These are phyloP conservation scores for Pseudorhombus dupliciocellatus DNA, from an alignment of 2,113 vertebrate species.

Conservation along the genomic window DNA sequence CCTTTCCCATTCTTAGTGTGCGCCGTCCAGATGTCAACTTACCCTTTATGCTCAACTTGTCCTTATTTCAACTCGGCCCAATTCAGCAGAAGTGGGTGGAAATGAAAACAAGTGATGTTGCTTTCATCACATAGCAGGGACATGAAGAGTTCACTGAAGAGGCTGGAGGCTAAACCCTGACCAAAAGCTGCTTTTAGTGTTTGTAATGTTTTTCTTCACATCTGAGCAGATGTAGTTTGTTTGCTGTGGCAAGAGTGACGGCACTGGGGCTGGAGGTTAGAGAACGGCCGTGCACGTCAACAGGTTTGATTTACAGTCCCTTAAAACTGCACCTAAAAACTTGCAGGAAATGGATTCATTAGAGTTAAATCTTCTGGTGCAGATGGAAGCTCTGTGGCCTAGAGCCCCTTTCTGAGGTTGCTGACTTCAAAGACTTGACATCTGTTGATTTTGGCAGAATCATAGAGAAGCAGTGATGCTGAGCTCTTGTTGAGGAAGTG, in stretches of 20 bases:
- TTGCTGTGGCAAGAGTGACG: neutral
- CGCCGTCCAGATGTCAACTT: conserved; percentile 40
- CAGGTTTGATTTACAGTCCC: neutral
- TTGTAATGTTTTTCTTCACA: conserved; percentile 5
- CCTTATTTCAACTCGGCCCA: neutral
- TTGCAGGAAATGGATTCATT: conserved; percentile 1
- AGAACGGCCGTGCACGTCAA: conserved; percentile 9
- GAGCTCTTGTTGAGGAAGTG: conserved; percentile 21
- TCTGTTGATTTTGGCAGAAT: conserved; percentile 15
- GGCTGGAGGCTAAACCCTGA: conserved; percentile 19
- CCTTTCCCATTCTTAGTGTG: conserved; percentile 10
- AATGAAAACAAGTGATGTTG: neutral
- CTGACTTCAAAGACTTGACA: conserved; percentile 22
- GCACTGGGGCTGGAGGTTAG: neutral
- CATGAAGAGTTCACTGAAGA: conserved; percentile 9
- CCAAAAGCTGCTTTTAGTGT: neutral
- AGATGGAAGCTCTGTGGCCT: conserved; percentile 13
- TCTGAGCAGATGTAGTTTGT: conserved; percentile 10
- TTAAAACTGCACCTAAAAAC: neutral
- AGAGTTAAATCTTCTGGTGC: neutral
- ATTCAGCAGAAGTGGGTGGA: conserved; percentile 4
- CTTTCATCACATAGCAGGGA: neutral
- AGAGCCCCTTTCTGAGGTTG: neutral
- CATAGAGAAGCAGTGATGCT: conserved; percentile 5
- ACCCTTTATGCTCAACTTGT: conserved; percentile 22